Evolutionary conservation across 2,888 invertebrate genomes (phyloP), one percentile per base, ranked within the genome.

Genomic region (Cactoblastis cactorum): DNA sequence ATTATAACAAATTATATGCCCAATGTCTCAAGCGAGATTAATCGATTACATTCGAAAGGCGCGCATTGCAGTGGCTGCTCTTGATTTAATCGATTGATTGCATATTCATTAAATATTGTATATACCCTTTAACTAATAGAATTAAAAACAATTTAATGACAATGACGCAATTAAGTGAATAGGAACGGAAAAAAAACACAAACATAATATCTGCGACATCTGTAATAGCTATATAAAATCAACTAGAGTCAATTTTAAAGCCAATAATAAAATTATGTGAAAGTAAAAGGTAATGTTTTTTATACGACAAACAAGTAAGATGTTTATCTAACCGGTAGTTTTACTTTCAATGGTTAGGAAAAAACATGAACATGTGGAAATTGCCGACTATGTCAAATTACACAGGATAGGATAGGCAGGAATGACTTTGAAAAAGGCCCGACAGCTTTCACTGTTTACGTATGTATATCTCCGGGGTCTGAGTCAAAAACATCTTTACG

Each of bases 1-100:
- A 52, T 57, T 53, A 54, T 53, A 51, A 53, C 50, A 54, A 37
- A 49, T 59, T 56, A 56, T 55, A 51, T 54, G 54, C 45, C 54
- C 47, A 52, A 39, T 32, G 15, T 24, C 14, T 45, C 24, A 24
- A 45, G 12, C n/a, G 11, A 28, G 33, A 15, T 11, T 17, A 17
- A 24, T 37, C 17, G 34, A 34, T 46, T 6, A 11, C 33, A 9
- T 28, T 28, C 9, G 28, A 8, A 1, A 28, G 14, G 6, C 17
- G 45, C 41, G 22, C 6, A 9, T 32, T 9, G 9, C 32, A 11
- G 33, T n/a, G 12, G 33, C n/a, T 17, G 14, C n/a, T 17, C 1
- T 37, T 11, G 8, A 14, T 37, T 17, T 37, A 18, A 17, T 18
- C 17, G 11, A 37, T 17, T 17, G 17, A 18, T 17, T 18, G 18